Percentiles rank a stretch among this genome's conserved stretches.
phyloP scores from a whole-genome alignment of 2,797 vertebrate genomes.

The Percopsis omiscomaycus region DNA sequence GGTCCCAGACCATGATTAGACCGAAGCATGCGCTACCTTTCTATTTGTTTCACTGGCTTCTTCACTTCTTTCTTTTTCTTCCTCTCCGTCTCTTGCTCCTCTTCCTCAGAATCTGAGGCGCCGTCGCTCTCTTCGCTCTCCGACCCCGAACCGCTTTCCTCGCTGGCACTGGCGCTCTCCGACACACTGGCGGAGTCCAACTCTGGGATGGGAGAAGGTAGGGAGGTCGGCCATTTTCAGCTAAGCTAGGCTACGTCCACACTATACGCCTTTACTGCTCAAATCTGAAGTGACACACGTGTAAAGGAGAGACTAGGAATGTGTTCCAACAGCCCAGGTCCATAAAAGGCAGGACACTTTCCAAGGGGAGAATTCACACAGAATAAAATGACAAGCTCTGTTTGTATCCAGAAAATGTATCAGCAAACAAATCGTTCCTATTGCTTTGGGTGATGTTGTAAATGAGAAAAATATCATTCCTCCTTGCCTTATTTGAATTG shows the following conservation, averaged over 20 bases:
- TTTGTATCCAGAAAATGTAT: no score
- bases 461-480: no score
- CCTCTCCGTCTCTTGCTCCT: constrained; percentile 75
- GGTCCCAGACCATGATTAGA: neutral
- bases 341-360: no score
- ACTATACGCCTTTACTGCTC: no score
- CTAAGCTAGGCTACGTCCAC: neutral
- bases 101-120: constrained; percentile 81
- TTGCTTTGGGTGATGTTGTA: no score
- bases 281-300: no score
- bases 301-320: no score
- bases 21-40: constrained; percentile 52
- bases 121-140: constrained; percentile 84
- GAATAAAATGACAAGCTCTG: no score
- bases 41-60: constrained; percentile 65
- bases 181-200: constrained; percentile 83
- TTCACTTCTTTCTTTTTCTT: constrained; percentile 76
- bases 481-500: no score
- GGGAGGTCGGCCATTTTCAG: neutral
- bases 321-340: no score
- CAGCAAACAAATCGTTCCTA: no score
- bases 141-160: constrained; percentile 79
- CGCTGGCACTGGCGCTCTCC: constrained; percentile 78
- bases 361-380: no score
- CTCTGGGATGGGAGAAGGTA: constrained; percentile 69